These are phyloP conservation scores for Hirudinaria manillensis DNA, from an alignment of 2,888 invertebrate genomes.

Conservation along the genomic window DNA sequence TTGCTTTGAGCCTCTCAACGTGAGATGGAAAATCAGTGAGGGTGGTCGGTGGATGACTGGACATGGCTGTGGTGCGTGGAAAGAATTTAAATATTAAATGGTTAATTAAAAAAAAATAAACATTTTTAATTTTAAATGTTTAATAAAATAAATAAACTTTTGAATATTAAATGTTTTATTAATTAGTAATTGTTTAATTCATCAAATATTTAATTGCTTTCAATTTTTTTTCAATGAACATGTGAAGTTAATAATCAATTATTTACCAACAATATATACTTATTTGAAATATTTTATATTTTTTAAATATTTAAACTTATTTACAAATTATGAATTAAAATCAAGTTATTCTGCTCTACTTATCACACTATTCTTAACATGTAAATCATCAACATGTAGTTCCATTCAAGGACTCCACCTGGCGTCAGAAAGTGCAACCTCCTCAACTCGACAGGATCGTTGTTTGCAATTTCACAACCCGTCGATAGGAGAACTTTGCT, in stretches of 20 bases:
- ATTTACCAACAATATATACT: too few species aligned
- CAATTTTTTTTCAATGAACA: too few species aligned
- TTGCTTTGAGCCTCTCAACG: constrained; percentile 87
- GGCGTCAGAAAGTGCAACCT: constrained; percentile 92
- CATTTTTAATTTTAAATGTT: background rate
- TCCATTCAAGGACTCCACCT: constrained; percentile 53
- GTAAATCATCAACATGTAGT: background rate
- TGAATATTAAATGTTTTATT: background rate
- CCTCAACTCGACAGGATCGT: constrained; percentile 92
- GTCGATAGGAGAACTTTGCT: constrained; percentile 45
- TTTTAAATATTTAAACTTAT: too few species aligned
- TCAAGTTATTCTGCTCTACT: too few species aligned
- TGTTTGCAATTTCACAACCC: constrained; percentile 54
- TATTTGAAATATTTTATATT: too few species aligned
- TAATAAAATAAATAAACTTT: background rate
- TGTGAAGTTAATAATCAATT: too few species aligned
- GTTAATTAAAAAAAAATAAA: background rate
- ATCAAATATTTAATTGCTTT: too few species aligned
- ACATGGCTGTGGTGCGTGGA: constrained; percentile 54
- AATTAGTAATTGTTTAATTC: background rate
- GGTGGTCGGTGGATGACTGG: constrained; percentile 84
- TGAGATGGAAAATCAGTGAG: constrained; percentile 87
- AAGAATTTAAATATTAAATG: background rate
- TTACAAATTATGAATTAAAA: too few species aligned
- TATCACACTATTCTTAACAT: too few species aligned